Conservation (phyloP, 2,113 vertebrate species). For the Heteronetta atricapilla region DNA sequence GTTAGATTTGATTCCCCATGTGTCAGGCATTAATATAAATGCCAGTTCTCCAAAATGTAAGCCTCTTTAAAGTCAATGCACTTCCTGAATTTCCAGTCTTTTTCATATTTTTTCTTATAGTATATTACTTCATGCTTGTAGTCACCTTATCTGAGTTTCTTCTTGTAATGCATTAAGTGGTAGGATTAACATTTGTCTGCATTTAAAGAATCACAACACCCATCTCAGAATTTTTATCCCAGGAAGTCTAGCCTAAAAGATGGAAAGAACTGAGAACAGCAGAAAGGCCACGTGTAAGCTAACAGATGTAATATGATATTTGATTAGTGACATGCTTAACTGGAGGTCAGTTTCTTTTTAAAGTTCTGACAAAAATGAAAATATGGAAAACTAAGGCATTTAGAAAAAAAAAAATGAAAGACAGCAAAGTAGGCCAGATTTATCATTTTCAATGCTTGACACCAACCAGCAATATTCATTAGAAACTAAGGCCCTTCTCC, state of each 20-base stretch:
- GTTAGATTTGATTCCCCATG: not conserved
- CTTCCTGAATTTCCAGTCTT: not conserved
- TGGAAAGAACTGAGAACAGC: not conserved
- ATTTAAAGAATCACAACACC: not conserved
- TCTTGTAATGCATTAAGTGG: not conserved
- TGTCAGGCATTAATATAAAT: not conserved
- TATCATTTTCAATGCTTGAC: not conserved
- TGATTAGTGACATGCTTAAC: not conserved
- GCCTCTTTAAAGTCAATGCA: not conserved
- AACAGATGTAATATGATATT: not conserved
- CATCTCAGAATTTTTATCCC: not conserved
- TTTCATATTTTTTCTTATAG: not conserved
- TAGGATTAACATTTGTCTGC: not conserved
- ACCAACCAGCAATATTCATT: not conserved
- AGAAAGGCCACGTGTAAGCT: not conserved
- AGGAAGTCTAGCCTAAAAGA: not conserved
- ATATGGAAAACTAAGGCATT: not conserved
- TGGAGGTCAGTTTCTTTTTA: not conserved
- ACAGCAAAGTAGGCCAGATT: not conserved
- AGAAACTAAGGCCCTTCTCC: not conserved
- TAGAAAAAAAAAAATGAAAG: not conserved
- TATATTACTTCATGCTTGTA: not conserved
- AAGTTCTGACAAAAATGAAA: not conserved
- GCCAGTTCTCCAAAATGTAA: not conserved
- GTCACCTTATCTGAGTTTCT: not conserved